Conservation (phyloP, 2,797 vertebrate genomes). For the Myiotriccus ornatus region DNA sequence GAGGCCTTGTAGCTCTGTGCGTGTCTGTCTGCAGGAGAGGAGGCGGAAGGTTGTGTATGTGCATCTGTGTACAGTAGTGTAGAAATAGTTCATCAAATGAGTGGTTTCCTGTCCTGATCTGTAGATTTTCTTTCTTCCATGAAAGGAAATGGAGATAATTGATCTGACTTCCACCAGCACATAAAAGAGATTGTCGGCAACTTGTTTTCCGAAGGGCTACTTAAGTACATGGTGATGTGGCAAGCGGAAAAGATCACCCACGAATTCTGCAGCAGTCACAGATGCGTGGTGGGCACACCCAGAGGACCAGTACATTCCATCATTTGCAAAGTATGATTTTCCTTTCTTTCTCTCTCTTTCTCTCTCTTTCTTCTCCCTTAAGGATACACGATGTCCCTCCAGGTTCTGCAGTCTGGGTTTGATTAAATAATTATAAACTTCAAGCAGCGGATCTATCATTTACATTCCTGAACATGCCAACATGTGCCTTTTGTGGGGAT, state of each 20-base stretch:
- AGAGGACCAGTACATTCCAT: background rate
- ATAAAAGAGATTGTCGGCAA: slow-evolving; percentile 24
- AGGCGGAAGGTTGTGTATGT: background rate
- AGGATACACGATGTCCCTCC: slow-evolving; percentile 61
- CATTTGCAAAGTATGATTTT: slow-evolving; percentile 38
- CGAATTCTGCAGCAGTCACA: slow-evolving; percentile 14
- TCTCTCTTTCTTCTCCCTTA: slow-evolving; percentile 11
- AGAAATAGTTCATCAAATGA: slow-evolving; percentile 63
- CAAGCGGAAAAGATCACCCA: background rate
- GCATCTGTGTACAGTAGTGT: background rate
- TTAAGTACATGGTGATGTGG: background rate
- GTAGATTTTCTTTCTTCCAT: slow-evolving; percentile 46
- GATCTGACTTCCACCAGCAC: slow-evolving; percentile 47
- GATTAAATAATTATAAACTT: slow-evolving; percentile 79
- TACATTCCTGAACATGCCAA: slow-evolving; percentile 73
- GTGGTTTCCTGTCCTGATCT: slow-evolving; percentile 57
- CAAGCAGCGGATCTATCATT: slow-evolving; percentile 75
- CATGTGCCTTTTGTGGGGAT: slow-evolving; percentile 69
- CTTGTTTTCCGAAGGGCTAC: slow-evolving; percentile 24
- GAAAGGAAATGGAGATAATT: slow-evolving; percentile 65
- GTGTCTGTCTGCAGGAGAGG: background rate
- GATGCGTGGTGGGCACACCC: slow-evolving; percentile 3
- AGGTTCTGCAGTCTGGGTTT: slow-evolving; percentile 74
- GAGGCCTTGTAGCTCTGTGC: background rate
- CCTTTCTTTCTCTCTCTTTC: slow-evolving; percentile 8